These are phyloP conservation scores for Solen grandis DNA, from an alignment of 1,140 invertebrate species.

Conservation along the genomic window DNA sequence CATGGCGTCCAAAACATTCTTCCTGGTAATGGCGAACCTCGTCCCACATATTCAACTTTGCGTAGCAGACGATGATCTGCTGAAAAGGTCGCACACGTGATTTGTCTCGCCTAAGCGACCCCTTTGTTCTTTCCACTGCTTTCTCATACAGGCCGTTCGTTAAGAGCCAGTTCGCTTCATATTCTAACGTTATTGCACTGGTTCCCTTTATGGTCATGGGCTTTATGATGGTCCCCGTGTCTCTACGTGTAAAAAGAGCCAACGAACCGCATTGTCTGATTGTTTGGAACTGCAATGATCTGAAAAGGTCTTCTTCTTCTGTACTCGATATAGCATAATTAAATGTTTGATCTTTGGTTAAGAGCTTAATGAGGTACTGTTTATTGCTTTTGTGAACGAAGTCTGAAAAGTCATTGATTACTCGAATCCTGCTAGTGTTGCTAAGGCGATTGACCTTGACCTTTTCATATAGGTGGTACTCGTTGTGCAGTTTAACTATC, in stretches of 20 bases:
- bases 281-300: too few relatives aligned
- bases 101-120: slow-evolving; percentile 28
- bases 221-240: too few relatives aligned
- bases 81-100: slow-evolving; percentile 54
- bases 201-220: too few relatives aligned
- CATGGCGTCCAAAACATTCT: slow-evolving; percentile 49
- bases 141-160: slow-evolving; percentile 51
- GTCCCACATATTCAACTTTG: slow-evolving; percentile 25
- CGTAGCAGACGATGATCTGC: slow-evolving; percentile 51
- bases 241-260: too few relatives aligned
- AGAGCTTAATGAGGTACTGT: slow-evolving; percentile 34
- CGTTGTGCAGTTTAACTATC: slow-evolving; percentile 26
- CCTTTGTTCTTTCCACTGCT: slow-evolving; percentile 41
- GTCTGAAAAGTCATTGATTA: slow-evolving; percentile 48
- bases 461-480: slow-evolving; percentile 26
- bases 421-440: slow-evolving; percentile 15
- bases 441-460: not conserved
- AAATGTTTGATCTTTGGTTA: slow-evolving; percentile 29
- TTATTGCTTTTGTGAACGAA: slow-evolving; percentile 51
- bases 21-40: slow-evolving; percentile 31
- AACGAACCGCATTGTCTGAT: too few relatives aligned
- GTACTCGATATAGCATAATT: slow-evolving; percentile 50
- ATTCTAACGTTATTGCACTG: slow-evolving; percentile 54
- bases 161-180: slow-evolving; percentile 62
- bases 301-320: too few relatives aligned